Percentiles rank a stretch among this genome's conserved stretches.
These are phyloP conservation scores for Pica pica DNA, from an alignment of 2,113 vertebrate genomes.

Conservation along the genomic window DNA sequence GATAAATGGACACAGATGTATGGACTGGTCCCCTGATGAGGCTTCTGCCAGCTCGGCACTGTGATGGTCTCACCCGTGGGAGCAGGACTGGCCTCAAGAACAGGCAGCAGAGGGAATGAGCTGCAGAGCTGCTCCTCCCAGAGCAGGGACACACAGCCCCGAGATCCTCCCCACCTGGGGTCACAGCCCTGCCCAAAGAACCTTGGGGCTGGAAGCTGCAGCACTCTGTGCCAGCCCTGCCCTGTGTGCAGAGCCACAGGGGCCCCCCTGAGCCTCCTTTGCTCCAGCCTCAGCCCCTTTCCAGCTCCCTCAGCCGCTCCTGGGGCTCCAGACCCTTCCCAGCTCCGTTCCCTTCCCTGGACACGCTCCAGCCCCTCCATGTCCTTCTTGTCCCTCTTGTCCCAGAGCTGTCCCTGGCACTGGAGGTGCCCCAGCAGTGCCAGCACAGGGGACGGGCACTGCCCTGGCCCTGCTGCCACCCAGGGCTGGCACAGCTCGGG, in stretches of 20 bases:
- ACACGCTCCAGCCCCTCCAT: fast-evolving
- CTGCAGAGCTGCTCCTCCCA: background rate
- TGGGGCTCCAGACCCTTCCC: background rate
- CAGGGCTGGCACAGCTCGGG: background rate
- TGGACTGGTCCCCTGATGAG: background rate
- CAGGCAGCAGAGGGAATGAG: background rate
- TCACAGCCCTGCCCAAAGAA: background rate
- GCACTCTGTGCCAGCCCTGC: background rate
- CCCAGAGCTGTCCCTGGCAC: background rate
- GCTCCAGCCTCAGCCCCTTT: background rate
- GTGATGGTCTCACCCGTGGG: background rate
- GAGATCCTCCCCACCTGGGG: fast-evolving
- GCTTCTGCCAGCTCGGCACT: background rate
- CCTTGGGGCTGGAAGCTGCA: background rate
- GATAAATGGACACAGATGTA: fast-evolving
- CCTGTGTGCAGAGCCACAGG: background rate
- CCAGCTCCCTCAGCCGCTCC: background rate
- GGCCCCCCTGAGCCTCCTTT: background rate
- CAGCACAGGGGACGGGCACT: background rate
- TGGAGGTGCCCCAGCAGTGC: background rate
- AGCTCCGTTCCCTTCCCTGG: background rate
- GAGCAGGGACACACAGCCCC: background rate
- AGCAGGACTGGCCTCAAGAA: background rate
- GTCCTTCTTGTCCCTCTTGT: background rate
- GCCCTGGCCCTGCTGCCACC: background rate